Base-by-base conservation (phyloP, 2,113 vertebrate species). In the Phyllopteryx taeniolatus region DNA sequence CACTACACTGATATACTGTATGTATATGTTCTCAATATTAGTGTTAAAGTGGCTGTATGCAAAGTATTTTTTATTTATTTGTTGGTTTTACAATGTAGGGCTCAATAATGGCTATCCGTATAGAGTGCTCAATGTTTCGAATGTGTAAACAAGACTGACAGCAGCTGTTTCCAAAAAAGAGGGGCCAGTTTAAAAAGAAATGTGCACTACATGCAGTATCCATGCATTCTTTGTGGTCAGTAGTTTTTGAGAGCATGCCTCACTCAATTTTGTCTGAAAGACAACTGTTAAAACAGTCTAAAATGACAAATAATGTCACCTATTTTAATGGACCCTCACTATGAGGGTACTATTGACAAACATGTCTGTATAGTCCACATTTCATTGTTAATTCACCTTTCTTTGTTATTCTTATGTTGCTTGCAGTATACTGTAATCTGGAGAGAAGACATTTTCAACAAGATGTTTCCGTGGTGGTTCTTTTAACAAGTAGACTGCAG, bases 321-420 rank as follows among this genome's bases (percentile, higher is more conserved):
- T 43, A 31, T 76, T 68, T 75, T 81, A 63, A 74, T 79, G 76
- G 75, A 88, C 77, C 49, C 31, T 51, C 51, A 74, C 68, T 64
- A 70, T 72, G 71, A 82, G 65, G 68, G 61, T 69, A 82, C 73
- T 78, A 71, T 68, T 84, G 82, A 84, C 82, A 81, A 54, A 22
- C 14, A 19, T 83, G 78, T 85, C 78, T 87, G 87, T 86, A 85
- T 65, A 81, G 79, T 67, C 68, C 64, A 66, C 75, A 75, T 83
- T 88, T 85, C 76, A 65, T 84, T 78, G 79, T 84, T 88, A 83
- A 87, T 82, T 87, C 86, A 85, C 86, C 85, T 83, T 74, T 82
- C 20, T 54, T n/a, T 54, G 20, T 54, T 22, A 51, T 19, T 39
- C 35, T 39, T 15, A n/a, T 10, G 81, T 87, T 86, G 83, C 81